These are phyloP conservation scores for Acrocephalus arundinaceus DNA, from an alignment of 2,113 vertebrate genomes.

Conservation along the genomic window DNA sequence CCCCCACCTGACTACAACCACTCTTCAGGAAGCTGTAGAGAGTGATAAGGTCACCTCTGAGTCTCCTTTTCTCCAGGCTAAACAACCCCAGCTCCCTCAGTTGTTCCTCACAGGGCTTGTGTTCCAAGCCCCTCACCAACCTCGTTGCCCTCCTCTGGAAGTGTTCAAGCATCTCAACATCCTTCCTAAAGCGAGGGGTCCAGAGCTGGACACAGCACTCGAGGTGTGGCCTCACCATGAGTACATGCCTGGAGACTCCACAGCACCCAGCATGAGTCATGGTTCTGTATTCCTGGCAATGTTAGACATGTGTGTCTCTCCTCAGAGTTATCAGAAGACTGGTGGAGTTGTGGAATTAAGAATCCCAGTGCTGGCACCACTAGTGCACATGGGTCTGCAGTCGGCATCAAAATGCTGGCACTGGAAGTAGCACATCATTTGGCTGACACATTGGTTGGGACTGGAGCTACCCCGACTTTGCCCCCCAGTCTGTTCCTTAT, in stretches of 20 bases:
- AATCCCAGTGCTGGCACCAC: neutral
- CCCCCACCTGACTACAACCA: too few species aligned
- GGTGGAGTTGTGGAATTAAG: neutral
- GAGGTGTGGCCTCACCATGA: neutral
- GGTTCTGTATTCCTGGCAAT: neutral
- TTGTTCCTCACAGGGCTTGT: too few species aligned
- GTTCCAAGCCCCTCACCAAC: too few species aligned
- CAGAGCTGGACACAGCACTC: too few species aligned
- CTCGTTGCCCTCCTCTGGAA: too few species aligned
- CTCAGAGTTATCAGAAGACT: neutral
- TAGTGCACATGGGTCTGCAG: rapidly evolving
- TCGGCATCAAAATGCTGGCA: rapidly evolving
- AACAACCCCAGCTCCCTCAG: too few species aligned
- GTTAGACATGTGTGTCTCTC: rapidly evolving
- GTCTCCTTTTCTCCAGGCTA: too few species aligned
- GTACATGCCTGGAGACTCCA: neutral
- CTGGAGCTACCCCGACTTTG: neutral
- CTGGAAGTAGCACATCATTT: neutral
- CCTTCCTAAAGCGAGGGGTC: too few species aligned
- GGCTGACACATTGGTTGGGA: rapidly evolving
- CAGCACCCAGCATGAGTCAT: neutral
- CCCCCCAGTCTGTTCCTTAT: neutral
- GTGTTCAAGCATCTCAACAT: too few species aligned
- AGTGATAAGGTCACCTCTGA: too few species aligned
- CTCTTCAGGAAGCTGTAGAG: too few species aligned